phyloP scores from a whole-genome alignment of 2,797 vertebrate genomes.

The Cryptoblepharus egeriae region DNA sequence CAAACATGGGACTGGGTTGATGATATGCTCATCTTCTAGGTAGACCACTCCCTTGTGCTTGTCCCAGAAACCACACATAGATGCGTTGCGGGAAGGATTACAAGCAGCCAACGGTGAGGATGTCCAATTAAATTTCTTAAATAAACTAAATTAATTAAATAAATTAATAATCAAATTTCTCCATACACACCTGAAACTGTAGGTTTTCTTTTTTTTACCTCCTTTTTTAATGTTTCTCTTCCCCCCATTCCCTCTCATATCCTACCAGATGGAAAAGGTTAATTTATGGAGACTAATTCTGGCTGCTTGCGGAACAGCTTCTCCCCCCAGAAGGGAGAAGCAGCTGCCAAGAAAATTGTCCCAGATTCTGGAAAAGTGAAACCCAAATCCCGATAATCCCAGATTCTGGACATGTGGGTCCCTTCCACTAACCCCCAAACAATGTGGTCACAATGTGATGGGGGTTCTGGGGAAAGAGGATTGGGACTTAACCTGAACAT shows the following conservation, averaged over 20 bases:
- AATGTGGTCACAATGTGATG: too few relatives aligned
- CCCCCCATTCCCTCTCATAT: background rate
- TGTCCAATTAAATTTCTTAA: too few relatives aligned
- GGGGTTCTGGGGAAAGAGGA: background rate
- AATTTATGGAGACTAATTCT: conserved; percentile 1
- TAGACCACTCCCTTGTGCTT: too few relatives aligned
- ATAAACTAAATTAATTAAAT: too few relatives aligned
- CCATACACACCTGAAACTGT: too few relatives aligned
- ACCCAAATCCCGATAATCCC: background rate
- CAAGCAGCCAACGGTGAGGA: too few relatives aligned
- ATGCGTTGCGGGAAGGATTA: too few relatives aligned
- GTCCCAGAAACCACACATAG: too few relatives aligned
- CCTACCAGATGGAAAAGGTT: background rate
- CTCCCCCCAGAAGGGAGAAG: background rate
- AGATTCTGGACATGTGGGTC: background rate
- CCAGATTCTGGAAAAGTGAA: background rate
- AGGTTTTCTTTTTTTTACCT: background rate
- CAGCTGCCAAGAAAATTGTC: background rate
- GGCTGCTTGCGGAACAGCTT: background rate
- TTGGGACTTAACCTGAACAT: background rate
- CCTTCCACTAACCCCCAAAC: too few relatives aligned
- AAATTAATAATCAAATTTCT: too few relatives aligned
- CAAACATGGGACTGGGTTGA: too few relatives aligned
- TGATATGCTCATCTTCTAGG: too few relatives aligned
- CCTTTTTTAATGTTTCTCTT: background rate